Evolutionary conservation across 2,113 vertebrate species (phyloP).

Genomic region (Hystrix brachyura): DNA sequence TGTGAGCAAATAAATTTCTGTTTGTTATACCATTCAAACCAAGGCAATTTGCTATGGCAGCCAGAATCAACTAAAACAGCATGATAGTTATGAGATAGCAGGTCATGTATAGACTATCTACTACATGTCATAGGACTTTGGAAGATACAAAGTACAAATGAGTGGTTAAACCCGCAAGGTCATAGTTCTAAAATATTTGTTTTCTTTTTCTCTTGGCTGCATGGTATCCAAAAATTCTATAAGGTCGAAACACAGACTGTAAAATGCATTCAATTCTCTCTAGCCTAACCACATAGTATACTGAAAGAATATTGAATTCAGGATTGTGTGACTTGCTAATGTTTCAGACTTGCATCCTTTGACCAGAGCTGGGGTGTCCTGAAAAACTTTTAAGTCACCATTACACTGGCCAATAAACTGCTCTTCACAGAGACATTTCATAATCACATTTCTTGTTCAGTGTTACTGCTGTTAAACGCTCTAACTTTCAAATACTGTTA

Average conservation of each 20-base stretch:
- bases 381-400: not conserved
- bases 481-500: not conserved
- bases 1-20: not conserved
- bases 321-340: not conserved
- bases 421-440: not conserved
- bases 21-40: not conserved
- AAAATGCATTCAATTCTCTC: not conserved
- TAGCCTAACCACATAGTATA: not conserved
- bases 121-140: not conserved
- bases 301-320: constrained; percentile 21
- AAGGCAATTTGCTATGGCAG: not conserved
- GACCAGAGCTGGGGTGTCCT: not conserved
- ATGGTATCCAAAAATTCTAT: not conserved
- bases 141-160: not conserved
- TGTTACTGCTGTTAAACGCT: not conserved
- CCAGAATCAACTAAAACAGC: not conserved
- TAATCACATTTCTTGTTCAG: not conserved
- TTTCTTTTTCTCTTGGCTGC: not conserved
- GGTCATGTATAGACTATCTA: not conserved
- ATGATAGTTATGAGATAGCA: not conserved
- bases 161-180: not conserved
- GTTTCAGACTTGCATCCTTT: not conserved
- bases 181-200: not conserved
- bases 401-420: not conserved
- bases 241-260: not conserved